phyloP scores from a whole-genome alignment of 2,113 vertebrate genomes.

The Dolichallabes microphthalmus region DNA sequence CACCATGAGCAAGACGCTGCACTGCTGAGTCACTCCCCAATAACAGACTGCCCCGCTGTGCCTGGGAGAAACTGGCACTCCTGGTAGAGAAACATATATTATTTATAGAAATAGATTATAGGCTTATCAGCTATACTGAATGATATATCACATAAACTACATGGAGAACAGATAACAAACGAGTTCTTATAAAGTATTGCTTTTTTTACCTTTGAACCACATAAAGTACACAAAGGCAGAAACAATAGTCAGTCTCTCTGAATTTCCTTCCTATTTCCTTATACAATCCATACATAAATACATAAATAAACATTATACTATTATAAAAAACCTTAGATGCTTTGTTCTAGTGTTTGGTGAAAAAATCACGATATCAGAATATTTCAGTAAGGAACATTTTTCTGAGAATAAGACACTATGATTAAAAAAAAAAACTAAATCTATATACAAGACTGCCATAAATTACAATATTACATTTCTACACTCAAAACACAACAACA shows the following conservation, averaged over 20 bases:
- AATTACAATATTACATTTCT: background rate
- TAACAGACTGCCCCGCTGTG: slow-evolving; percentile 81
- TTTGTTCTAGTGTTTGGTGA: background rate
- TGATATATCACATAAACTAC: background rate
- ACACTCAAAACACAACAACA: background rate
- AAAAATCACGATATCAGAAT: background rate
- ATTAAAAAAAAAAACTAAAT: slow-evolving; percentile 8
- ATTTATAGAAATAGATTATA: background rate
- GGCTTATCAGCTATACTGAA: background rate
- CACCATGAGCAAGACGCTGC: slow-evolving; percentile 89
- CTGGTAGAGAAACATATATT: slow-evolving; percentile 60
- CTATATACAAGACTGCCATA: slow-evolving; percentile 3
- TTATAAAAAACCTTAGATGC: background rate
- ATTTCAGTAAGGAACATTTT: background rate
- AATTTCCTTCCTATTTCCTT: background rate
- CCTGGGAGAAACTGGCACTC: slow-evolving; percentile 97
- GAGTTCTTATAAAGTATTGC: background rate
- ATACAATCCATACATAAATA: background rate
- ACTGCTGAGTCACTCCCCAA: slow-evolving; percentile 83
- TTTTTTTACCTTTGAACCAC: background rate
- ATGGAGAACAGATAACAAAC: background rate
- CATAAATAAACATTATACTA: background rate
- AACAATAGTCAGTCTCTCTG: slow-evolving; percentile 2
- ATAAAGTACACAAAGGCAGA: background rate
- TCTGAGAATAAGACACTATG: background rate